These are phyloP conservation scores for Takifugu rubripes DNA, from an alignment of 2,797 vertebrate species.

Conservation along the genomic window DNA sequence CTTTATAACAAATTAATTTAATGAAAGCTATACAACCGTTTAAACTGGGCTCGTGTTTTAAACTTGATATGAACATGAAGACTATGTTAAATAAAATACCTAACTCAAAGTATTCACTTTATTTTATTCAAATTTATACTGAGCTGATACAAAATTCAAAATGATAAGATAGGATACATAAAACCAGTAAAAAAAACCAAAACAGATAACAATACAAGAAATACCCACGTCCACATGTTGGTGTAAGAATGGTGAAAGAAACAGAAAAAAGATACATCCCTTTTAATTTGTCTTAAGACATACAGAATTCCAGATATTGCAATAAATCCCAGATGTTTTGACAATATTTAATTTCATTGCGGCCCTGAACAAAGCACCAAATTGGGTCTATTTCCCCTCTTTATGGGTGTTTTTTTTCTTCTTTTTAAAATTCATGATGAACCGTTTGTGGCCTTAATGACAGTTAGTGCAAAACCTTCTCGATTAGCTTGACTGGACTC, in stretches of 20 bases:
- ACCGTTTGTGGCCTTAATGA: slow-evolving; percentile 44
- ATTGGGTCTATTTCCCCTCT: not conserved
- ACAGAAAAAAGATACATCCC: slow-evolving; percentile 11
- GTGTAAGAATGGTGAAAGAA: slow-evolving; percentile 22
- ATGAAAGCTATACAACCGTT: too few relatives aligned
- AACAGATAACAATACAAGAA: slow-evolving; percentile 15
- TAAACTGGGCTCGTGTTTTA: too few relatives aligned
- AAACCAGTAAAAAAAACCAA: slow-evolving; percentile 19
- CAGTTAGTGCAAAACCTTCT: slow-evolving; percentile 46
- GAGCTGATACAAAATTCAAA: slow-evolving; percentile 45
- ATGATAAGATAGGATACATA: slow-evolving; percentile 25
- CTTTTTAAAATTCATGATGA: slow-evolving; percentile 4
- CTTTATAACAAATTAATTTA: too few relatives aligned
- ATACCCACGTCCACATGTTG: slow-evolving; percentile 15
- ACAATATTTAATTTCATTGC: not conserved
- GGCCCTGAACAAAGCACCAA: slow-evolving; percentile 14
- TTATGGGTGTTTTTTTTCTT: not conserved
- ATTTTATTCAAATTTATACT: slow-evolving; percentile 44
- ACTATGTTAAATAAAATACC: not conserved
- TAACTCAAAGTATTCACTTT: not conserved
- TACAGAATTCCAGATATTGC: slow-evolving; percentile 6
- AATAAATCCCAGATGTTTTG: slow-evolving; percentile 29
- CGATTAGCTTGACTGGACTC: not conserved
- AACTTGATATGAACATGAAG: not conserved
- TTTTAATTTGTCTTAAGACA: slow-evolving; percentile 6